A percentile compares a stretch with the other conserved stretches of the same genome.
Conservation (phyloP, 2,113 vertebrate species). For the Microtus ochrogaster region DNA sequence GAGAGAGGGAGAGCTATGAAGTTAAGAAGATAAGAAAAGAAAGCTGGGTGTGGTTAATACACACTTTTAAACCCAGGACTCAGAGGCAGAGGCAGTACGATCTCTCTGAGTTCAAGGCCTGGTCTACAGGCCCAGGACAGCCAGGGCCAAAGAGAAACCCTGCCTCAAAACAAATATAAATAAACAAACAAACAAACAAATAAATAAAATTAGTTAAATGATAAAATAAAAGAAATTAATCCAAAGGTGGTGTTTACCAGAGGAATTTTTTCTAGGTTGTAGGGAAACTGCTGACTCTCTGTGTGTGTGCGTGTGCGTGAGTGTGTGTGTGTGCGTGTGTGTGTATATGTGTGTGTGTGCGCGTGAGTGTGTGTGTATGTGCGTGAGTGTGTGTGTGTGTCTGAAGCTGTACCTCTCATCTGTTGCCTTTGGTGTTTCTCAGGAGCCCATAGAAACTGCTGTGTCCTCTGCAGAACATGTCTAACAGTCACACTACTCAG, state of each 20-base stretch:
- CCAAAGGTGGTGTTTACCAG: neutral
- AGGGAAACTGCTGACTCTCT: neutral
- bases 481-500: constrained; percentile 89
- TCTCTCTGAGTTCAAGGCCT: neutral
- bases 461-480: constrained; percentile 89
- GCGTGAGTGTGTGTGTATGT: neutral
- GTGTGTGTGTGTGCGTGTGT: neutral
- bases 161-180: neutral
- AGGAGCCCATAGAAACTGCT: constrained; percentile 82
- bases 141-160: neutral
- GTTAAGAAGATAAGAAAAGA: neutral
- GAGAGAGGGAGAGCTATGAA: neutral
- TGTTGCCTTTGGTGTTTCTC: constrained; percentile 52
- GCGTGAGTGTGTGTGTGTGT: neutral
- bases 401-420: neutral
- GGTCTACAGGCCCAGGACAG: neutral
- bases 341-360: neutral
- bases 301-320: neutral
- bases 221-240: neutral
- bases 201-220: no score
- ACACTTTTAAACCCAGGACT: neutral
- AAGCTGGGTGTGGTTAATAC: neutral
- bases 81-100: neutral
- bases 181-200: neutral
- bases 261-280: neutral